Percentiles rank a stretch among this genome's conserved stretches.
Evolutionary conservation across 2,797 vertebrate species (phyloP).

Genomic region (Hypotaenidia philippensis): DNA sequence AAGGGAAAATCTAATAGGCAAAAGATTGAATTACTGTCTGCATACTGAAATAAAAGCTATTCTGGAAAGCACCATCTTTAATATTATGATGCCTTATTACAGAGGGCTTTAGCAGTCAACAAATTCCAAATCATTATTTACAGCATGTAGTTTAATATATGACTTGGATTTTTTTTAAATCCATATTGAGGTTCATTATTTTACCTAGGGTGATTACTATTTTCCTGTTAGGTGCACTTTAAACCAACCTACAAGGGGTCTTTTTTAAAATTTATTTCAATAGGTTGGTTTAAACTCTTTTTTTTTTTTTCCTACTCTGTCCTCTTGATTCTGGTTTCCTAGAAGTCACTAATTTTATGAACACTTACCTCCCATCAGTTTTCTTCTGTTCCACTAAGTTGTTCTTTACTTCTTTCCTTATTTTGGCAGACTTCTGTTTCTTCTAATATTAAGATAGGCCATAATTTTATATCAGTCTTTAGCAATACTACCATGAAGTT

Average conservation of each 20-base stretch:
- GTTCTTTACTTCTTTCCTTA: neutral
- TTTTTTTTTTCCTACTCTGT: neutral
- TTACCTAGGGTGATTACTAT: neutral
- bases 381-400: neutral
- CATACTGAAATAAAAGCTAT: neutral
- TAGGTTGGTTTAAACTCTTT: fast-evolving
- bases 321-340: neutral
- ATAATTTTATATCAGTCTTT: neutral
- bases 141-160: neutral
- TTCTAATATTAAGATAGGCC: neutral
- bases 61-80: neutral
- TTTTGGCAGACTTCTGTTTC: neutral
- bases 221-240: neutral
- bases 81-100: fast-evolving
- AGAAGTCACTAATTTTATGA: neutral
- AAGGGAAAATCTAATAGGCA: neutral
- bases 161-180: neutral
- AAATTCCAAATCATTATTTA: neutral
- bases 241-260: too few relatives aligned
- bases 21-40: neutral
- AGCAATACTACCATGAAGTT: neutral
- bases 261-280: too few relatives aligned
- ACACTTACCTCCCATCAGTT: neutral
- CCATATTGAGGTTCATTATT: neutral
- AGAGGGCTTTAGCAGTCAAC: neutral